These are phyloP conservation scores for Barbus barbus DNA, from an alignment of 2,113 vertebrate genomes.

Conservation along the genomic window DNA sequence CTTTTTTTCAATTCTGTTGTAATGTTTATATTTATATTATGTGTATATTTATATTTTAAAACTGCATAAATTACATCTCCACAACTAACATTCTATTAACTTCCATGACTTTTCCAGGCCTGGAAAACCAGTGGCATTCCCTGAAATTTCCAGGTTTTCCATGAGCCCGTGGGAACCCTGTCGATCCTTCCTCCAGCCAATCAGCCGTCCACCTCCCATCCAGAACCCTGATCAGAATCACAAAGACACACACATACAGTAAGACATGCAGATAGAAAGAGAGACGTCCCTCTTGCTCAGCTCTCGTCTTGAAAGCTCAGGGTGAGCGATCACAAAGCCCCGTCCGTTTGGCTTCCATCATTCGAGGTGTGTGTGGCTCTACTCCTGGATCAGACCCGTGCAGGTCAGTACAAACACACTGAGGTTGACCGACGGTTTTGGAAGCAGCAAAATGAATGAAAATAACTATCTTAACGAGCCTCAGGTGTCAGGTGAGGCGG, in stretches of 20 bases:
- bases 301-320: slow-evolving; percentile 20
- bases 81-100: not conserved
- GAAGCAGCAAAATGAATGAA: not conserved
- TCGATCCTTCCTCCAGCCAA: not conserved
- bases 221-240: slow-evolving; percentile 44
- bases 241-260: slow-evolving; percentile 43
- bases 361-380: slow-evolving; percentile 9
- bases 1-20: too few relatives aligned
- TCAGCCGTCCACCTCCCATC: slow-evolving; percentile 14
- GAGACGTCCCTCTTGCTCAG: slow-evolving; percentile 15
- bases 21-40: not conserved
- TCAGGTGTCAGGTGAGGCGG: not conserved
- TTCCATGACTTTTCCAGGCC: not conserved
- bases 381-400: not conserved
- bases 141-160: not conserved
- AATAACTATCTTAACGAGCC: not conserved
- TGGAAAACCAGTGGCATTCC: not conserved
- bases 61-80: not conserved
- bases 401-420: not conserved
- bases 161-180: slow-evolving; percentile 19
- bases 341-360: not conserved
- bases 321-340: not conserved
- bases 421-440: not conserved
- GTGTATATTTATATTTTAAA: not conserved
- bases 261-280: slow-evolving; percentile 51